Percentiles rank a stretch among this genome's conserved stretches.
Evolutionary conservation across 1,140 invertebrate species (phyloP).

Genomic region (Drepana arcuata): DNA sequence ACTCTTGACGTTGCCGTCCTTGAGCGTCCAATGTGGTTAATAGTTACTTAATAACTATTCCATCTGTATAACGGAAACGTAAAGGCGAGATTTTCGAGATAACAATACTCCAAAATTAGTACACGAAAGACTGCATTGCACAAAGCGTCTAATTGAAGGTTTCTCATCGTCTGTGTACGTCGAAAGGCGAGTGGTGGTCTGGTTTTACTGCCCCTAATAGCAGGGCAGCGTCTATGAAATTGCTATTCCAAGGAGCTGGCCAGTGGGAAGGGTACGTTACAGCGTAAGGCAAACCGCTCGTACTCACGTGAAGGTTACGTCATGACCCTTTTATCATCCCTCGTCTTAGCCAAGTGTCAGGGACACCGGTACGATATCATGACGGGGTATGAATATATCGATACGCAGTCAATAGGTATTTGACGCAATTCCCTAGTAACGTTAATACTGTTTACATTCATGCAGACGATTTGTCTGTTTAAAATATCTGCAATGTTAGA

Average conservation of each 20-base stretch:
- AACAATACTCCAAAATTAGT: too few species aligned
- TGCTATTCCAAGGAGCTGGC: slow-evolving; percentile 38
- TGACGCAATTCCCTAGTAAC: too few species aligned
- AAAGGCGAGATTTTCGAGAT: too few species aligned
- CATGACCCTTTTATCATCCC: slow-evolving; percentile 29
- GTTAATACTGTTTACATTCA: too few species aligned
- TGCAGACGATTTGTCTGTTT: too few species aligned
- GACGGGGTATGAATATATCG: too few species aligned
- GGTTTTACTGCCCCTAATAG: slow-evolving; percentile 47
- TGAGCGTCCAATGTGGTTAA: too few species aligned
- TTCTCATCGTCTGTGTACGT: slow-evolving; percentile 26
- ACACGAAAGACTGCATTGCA: slow-evolving; percentile 19
- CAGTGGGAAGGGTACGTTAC: slow-evolving; percentile 23
- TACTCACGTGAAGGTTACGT: slow-evolving; percentile 34
- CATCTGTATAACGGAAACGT: too few species aligned
- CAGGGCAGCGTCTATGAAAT: slow-evolving; percentile 34
- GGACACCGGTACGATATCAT: slow-evolving; percentile 19
- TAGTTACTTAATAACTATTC: too few species aligned
- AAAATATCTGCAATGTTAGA: too few species aligned
- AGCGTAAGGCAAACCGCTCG: slow-evolving; percentile 33
- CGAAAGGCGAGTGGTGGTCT: slow-evolving; percentile 31
- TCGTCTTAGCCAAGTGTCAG: slow-evolving; percentile 16
- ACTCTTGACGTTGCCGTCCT: too few species aligned
- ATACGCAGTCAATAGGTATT: too few species aligned
- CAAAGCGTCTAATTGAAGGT: slow-evolving; percentile 23